A percentile compares a stretch with the other conserved stretches of the same genome.
These are phyloP conservation scores for Brachypalpus laphriformis DNA, from an alignment of 2,888 invertebrate species.

Conservation along the genomic window DNA sequence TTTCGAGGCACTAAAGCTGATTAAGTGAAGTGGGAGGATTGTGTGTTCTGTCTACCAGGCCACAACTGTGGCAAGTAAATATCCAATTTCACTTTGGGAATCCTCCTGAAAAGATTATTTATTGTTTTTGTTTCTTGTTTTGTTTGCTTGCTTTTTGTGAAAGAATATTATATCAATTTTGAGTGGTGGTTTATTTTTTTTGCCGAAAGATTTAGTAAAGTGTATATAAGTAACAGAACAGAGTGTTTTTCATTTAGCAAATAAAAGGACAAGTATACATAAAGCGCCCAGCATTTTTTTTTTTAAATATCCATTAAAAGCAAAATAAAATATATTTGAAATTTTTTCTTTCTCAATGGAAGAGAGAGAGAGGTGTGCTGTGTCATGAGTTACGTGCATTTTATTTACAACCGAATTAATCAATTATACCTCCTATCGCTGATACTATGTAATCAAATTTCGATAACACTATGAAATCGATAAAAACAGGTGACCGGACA, in stretches of 20 bases:
- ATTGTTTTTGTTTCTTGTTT: constrained; percentile 34
- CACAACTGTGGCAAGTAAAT: constrained; percentile 86
- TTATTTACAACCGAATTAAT: neutral
- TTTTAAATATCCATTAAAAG: neutral
- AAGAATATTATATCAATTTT: constrained; percentile 33
- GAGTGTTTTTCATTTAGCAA: constrained; percentile 38
- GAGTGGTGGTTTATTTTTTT: constrained; percentile 26
- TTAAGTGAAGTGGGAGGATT: constrained; percentile 27
- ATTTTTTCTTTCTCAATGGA: neutral
- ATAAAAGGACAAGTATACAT: constrained; percentile 27
- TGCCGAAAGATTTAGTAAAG: constrained; percentile 37
- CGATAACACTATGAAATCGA: neutral
- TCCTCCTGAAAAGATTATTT: constrained; percentile 86
- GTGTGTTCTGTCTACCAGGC: constrained; percentile 83
- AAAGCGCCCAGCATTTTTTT: constrained; percentile 2
- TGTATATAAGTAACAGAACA: constrained; percentile 41
- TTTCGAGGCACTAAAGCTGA: constrained; percentile 41
- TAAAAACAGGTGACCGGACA: neutral
- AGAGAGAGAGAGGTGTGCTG: neutral
- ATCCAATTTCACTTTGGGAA: constrained; percentile 86
- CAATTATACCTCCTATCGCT: neutral
- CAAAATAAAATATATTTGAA: neutral
- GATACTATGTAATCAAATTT: neutral
- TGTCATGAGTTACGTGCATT: constrained; percentile 7
- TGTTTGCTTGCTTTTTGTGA: constrained; percentile 61